Evolutionary conservation across 2,797 vertebrate genomes (phyloP), one percentile per base, ranked within the genome.

Genomic region (Loriculus beryllinus): DNA sequence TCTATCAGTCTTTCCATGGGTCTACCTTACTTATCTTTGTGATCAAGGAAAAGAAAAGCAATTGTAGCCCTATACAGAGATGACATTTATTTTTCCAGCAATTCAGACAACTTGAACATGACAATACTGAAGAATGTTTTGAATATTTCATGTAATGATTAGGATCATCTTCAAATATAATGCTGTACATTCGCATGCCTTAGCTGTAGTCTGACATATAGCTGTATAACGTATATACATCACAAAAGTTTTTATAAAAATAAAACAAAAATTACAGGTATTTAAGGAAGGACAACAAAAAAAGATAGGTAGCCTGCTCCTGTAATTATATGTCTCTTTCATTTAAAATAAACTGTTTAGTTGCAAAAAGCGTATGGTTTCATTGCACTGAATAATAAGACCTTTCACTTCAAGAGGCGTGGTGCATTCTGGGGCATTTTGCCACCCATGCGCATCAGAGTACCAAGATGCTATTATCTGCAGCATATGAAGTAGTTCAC

Each of bases 111-210:
- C 56, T 91, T 0, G 1, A 90, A 90, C 64, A 90, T 57, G 77
- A 64, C 71, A 91, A 74, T 79, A 71, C 35, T 72, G 71, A 92
- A 88, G 70, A 91, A 79, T n/a, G 25, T 72, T 83, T 93, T 90
- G 80, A 92, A 88, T 92, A 86, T 91, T 96, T 94, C 13, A 74
- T 91, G 63, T 84, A 48, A 68, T 76, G 10, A 92, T 84, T 90
- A 87, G 60, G 18, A 70, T 77, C 12, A 74, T 76, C 89, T 92
- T 96, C 67, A 90, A 70, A 92, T 82, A 84, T 57, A 81, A 71
- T 0, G 0, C 19, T 84, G 21, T 74, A 64, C 11, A 48, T 84
- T 94, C 60, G 54, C 29, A 43, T 49, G 11, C 37, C 31, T 84
- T 92, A 82, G 60, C 28, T 82, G 25, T 67, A 20, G 17, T 82